phyloP scores from a whole-genome alignment of 1,140 invertebrate genomes.

The Propsilocerus akamusi region DNA sequence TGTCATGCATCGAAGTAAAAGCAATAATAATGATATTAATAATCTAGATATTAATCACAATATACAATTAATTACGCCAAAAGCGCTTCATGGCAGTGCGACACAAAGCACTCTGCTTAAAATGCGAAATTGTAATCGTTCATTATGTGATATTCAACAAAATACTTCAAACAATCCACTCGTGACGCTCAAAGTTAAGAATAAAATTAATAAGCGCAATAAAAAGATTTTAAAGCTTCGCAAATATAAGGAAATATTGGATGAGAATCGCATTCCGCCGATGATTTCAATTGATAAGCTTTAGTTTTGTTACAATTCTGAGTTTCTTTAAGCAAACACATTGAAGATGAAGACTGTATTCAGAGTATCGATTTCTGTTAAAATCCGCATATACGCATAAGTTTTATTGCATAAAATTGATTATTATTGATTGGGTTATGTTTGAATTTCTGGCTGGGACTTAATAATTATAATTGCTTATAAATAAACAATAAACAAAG shows the following conservation, averaged over 20 bases:
- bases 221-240: neutral
- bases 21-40: neutral
- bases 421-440: neutral
- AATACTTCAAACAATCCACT: neutral
- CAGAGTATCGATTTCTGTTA: neutral
- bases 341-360: no score
- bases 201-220: neutral
- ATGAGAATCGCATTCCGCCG: neutral
- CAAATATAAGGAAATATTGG: neutral
- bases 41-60: conserved; percentile 1
- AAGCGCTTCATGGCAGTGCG: neutral
- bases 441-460: neutral
- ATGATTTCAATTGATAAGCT: conserved; percentile 1
- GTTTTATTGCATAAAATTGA: neutral
- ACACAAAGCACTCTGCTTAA: no score
- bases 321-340: neutral
- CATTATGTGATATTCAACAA: neutral
- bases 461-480: neutral
- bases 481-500: neutral
- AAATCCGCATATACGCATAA: neutral
- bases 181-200: neutral
- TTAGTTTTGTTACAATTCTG: no score
- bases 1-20: conserved; percentile 1
- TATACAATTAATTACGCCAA: neutral
- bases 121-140: neutral